Percentiles rank a stretch among this genome's conserved stretches.
Conservation (phyloP, 2,797 vertebrate species). For the Poeciliopsis paucimaculata region DNA sequence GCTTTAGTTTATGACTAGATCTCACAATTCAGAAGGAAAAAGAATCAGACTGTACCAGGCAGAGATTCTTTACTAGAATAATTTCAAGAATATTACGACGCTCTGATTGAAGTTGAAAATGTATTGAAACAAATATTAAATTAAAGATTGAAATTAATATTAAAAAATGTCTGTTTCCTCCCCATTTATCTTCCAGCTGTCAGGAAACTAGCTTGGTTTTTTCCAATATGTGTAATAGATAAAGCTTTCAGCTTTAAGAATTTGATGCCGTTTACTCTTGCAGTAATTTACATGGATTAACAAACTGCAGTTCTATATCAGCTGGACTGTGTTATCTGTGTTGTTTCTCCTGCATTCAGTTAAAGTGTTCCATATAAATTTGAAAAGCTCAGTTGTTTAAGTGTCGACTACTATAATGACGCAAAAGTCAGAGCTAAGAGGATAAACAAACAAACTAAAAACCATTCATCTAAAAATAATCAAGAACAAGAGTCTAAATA, state of each 20-base stretch:
- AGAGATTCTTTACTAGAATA: neutral
- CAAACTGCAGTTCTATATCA: neutral
- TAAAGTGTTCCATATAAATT: neutral
- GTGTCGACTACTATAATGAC: neutral
- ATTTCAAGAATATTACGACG: neutral
- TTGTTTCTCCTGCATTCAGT: neutral
- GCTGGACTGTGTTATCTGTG: neutral
- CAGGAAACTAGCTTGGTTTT: neutral
- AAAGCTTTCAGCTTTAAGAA: neutral
- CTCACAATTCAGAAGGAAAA: neutral
- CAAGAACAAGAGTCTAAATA: neutral
- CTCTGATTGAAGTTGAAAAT: neutral
- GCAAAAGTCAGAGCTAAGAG: neutral
- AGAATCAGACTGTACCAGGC: neutral
- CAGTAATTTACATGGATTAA: neutral
- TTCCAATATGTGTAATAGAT: neutral
- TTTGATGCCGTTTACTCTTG: neutral
- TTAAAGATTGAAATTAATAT: too few species aligned
- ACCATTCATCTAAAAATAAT: neutral
- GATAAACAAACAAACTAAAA: neutral
- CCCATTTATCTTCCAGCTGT: neutral
- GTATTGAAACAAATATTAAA: neutral
- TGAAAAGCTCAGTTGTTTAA: too few species aligned
- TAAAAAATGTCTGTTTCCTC: neutral
- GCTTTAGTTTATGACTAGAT: neutral